A percentile compares a stretch with the other conserved stretches of the same genome.
Conservation (phyloP, 2,797 vertebrate species). For the Pogonophryne albipinna region DNA sequence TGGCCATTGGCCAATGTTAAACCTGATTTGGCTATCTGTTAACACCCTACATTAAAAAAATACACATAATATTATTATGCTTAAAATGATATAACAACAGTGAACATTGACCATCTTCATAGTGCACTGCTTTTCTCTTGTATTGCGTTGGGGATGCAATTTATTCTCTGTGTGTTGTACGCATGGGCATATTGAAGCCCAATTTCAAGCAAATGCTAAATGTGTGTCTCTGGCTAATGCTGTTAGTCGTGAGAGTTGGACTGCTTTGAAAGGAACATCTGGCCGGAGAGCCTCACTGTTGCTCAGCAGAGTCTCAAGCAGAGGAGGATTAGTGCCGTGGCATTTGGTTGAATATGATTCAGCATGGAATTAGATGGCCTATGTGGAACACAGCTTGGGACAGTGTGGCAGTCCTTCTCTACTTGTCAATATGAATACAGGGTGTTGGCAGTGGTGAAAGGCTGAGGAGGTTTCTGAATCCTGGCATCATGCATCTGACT, state of each 20-base stretch:
- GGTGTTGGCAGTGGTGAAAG: conserved; percentile 49
- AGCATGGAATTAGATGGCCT: conserved; percentile 74
- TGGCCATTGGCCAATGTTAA: not conserved
- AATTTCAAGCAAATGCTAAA: conserved; percentile 63
- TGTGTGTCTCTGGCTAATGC: conserved; percentile 72
- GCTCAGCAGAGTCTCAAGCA: conserved; percentile 66
- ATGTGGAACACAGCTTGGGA: conserved; percentile 66
- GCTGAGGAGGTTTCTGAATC: conserved; percentile 49
- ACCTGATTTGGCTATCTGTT: not conserved
- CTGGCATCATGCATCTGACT: conserved; percentile 47
- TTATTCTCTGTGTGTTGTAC: conserved; percentile 36
- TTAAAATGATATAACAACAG: conserved; percentile 5
- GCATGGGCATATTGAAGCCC: conserved; percentile 42
- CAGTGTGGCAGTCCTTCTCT: conserved; percentile 52
- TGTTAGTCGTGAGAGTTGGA: conserved; percentile 69
- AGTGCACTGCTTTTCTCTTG: conserved; percentile 12
- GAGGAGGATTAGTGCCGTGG: conserved; percentile 74
- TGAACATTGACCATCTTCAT: conserved; percentile 10
- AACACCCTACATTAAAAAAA: not conserved
- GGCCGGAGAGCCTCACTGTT: conserved; percentile 66
- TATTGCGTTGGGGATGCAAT: conserved; percentile 35
- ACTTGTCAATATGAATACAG: conserved; percentile 52
- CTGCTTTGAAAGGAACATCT: conserved; percentile 79
- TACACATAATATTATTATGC: not conserved
- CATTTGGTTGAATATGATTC: conserved; percentile 79